phyloP scores from a whole-genome alignment of 2,797 vertebrate species.

The Neomorphus geoffroyi region DNA sequence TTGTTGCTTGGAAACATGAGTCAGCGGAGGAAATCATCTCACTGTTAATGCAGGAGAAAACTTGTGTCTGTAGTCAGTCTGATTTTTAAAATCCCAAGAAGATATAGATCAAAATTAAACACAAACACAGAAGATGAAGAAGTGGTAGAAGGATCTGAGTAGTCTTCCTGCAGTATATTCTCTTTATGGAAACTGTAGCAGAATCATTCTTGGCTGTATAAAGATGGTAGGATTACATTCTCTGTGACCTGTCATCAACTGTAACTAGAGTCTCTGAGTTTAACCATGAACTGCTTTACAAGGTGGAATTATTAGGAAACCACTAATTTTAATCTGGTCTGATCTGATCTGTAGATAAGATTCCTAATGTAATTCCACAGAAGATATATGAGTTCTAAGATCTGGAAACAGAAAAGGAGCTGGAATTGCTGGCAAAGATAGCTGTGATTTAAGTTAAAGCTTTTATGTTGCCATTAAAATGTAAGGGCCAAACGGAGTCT shows the following conservation, averaged over 20 bases:
- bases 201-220: constrained; percentile 1
- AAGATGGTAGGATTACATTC: neutral
- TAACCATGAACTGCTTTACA: neutral
- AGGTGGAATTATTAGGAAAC: neutral
- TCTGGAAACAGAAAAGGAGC: neutral
- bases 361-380: neutral
- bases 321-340: neutral
- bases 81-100: neutral
- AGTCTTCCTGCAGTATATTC: neutral
- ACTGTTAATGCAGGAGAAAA: neutral
- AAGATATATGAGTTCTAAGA: neutral
- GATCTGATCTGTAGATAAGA: neutral
- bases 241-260: neutral
- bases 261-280: neutral
- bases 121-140: neutral
- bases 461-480: constrained; percentile 8
- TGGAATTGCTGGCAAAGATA: neutral
- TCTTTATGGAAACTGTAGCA: neutral
- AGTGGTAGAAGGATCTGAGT: neutral
- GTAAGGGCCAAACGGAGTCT: neutral
- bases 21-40: neutral
- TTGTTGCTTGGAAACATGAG: constrained; percentile 44
- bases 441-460: neutral
- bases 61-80: neutral
- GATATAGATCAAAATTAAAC: neutral